Conservation (phyloP, 2,888 invertebrate genomes). For the Mystacides longicornis region DNA sequence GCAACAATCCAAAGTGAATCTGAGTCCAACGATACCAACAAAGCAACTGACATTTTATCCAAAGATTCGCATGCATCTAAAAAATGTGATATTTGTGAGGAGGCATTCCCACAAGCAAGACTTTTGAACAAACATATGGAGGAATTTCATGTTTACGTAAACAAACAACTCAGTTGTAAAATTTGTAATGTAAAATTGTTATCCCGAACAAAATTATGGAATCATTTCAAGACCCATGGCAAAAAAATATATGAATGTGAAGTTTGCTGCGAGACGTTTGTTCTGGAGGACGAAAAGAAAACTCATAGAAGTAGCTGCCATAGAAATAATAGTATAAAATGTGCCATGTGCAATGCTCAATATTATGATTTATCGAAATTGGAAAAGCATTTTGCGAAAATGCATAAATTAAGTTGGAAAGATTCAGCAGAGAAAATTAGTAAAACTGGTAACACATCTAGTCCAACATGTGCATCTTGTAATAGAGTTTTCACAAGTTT, state of each 20-base stretch:
- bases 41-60: too few relatives aligned
- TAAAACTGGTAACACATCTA: neutral
- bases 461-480: neutral
- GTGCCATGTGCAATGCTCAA: neutral
- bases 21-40: conserved; percentile 2
- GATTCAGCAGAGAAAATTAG: neutral
- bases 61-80: neutral
- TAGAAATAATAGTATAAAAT: neutral
- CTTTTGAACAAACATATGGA: neutral
- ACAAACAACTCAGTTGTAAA: neutral
- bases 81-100: neutral
- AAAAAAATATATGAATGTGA: neutral
- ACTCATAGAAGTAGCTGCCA: neutral
- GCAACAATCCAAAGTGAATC: too few relatives aligned
- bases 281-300: neutral
- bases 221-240: neutral
- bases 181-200: neutral
- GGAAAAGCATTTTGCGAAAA: neutral
- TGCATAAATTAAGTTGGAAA: neutral
- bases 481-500: neutral
- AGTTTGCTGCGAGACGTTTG: neutral
- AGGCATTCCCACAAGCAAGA: neutral
- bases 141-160: neutral
- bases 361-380: neutral
- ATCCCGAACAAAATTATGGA: neutral